A percentile compares a stretch with the other conserved stretches of the same genome.
Evolutionary conservation across 2,888 invertebrate genomes (phyloP).

Genomic region (Malachius bipustulatus): DNA sequence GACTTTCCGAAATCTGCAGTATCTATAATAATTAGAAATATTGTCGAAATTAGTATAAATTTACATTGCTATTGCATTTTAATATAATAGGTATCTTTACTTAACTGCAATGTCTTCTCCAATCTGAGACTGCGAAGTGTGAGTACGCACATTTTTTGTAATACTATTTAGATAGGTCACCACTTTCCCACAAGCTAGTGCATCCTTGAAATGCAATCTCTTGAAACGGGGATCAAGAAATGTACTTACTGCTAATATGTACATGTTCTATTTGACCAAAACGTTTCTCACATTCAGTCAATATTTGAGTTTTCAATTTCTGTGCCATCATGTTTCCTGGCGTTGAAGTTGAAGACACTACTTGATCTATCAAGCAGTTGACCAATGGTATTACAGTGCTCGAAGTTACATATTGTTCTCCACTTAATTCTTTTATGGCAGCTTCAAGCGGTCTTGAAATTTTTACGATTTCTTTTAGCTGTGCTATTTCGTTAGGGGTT

Average conservation of each 20-base stretch:
- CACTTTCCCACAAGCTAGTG: not conserved
- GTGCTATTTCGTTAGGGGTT: slow-evolving; percentile 19
- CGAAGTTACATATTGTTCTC: slow-evolving; percentile 14
- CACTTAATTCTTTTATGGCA: slow-evolving; percentile 26
- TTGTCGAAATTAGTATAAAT: no score
- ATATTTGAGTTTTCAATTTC: not conserved
- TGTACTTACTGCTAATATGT: slow-evolving; percentile 4
- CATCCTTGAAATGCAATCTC: slow-evolving; percentile 3
- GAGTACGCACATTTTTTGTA: no score
- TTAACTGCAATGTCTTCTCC: no score
- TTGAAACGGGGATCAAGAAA: slow-evolving; percentile 10
- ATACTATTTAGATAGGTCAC: no score
- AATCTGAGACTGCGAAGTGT: no score
- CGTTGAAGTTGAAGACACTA: not conserved
- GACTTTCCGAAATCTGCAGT: no score
- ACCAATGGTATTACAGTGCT: slow-evolving; percentile 10
- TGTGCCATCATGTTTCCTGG: not conserved
- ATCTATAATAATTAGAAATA: no score
- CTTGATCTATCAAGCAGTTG: slow-evolving; percentile 3
- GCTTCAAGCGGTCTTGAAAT: slow-evolving; percentile 24
- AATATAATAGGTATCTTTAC: no score
- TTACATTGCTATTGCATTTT: no score
- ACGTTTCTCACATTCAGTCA: slow-evolving; percentile 4
- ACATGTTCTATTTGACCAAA: slow-evolving; percentile 8
- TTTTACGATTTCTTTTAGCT: not conserved